Percentiles rank a stretch among this genome's conserved stretches.
phyloP scores from a whole-genome alignment of 2,113 vertebrate genomes.

The Silurus asotus region DNA sequence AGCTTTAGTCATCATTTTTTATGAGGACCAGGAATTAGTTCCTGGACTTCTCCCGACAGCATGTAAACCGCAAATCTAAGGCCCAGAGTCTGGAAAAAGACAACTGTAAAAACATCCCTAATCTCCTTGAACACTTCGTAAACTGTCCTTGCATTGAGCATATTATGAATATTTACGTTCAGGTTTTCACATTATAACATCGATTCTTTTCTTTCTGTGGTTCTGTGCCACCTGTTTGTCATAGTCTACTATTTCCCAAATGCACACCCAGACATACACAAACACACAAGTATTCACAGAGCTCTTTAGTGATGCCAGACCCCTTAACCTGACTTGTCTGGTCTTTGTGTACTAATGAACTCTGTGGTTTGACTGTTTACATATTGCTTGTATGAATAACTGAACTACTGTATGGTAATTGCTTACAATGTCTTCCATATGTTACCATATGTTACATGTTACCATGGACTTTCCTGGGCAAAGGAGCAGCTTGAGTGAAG shows the following conservation, averaged over 20 bases:
- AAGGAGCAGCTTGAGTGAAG: slow-evolving; percentile 32
- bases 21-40: not conserved
- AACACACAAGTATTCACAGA: too few relatives aligned
- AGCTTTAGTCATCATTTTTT: not conserved
- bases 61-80: not conserved
- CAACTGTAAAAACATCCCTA: not conserved
- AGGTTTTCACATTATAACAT: slow-evolving; percentile 5
- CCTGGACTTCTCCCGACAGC: not conserved
- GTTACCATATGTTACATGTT: slow-evolving; percentile 45
- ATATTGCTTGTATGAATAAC: slow-evolving; percentile 65
- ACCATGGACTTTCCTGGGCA: slow-evolving; percentile 44
- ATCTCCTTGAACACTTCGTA: not conserved
- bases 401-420: slow-evolving; percentile 70
- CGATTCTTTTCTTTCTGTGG: not conserved
- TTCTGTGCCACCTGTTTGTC: slow-evolving; percentile 4
- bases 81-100: not conserved
- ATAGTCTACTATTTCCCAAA: slow-evolving; percentile 14
- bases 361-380: slow-evolving; percentile 61
- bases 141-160: not conserved
- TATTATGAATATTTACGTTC: not conserved
- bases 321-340: not conserved
- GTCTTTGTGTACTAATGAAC: slow-evolving; percentile 8
- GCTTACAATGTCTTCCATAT: slow-evolving; percentile 65
- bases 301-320: not conserved
- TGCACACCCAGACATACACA: not conserved